Evolutionary conservation across 1,140 invertebrate genomes (phyloP).

Genomic region (Charaxes varanes): DNA sequence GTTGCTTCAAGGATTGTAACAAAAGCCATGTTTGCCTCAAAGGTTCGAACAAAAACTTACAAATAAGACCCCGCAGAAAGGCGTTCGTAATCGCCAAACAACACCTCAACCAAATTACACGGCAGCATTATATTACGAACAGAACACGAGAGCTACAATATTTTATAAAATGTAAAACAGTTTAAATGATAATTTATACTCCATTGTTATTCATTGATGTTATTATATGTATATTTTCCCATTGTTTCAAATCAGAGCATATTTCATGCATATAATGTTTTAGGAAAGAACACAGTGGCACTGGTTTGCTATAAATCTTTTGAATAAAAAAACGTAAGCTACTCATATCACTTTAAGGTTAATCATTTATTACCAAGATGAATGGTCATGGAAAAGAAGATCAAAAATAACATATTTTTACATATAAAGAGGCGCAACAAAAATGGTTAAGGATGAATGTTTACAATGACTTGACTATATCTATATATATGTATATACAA

Average conservation of each 20-base stretch:
- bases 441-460: no score
- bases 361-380: no score
- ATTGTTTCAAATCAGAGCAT: constrained; percentile 74
- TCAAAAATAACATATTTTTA: no score
- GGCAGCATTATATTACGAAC: constrained; percentile 46
- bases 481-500: no score
- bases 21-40: no score
- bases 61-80: not conserved
- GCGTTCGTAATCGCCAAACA: constrained; percentile 10
- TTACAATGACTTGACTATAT: no score
- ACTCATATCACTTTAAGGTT: no score
- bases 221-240: constrained; percentile 74
- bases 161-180: constrained; percentile 72
- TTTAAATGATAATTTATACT: constrained; percentile 74
- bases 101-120: constrained; percentile 48
- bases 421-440: no score
- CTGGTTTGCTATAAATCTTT: constrained; percentile 5
- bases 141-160: constrained; percentile 64
- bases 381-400: no score
- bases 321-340: no score
- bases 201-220: constrained; percentile 74
- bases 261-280: constrained; percentile 72
- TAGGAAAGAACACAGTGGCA: constrained; percentile 30
- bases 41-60: not conserved
- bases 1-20: no score